phyloP scores from a whole-genome alignment of 2,888 invertebrate species.

The Notodonta dromedarius region DNA sequence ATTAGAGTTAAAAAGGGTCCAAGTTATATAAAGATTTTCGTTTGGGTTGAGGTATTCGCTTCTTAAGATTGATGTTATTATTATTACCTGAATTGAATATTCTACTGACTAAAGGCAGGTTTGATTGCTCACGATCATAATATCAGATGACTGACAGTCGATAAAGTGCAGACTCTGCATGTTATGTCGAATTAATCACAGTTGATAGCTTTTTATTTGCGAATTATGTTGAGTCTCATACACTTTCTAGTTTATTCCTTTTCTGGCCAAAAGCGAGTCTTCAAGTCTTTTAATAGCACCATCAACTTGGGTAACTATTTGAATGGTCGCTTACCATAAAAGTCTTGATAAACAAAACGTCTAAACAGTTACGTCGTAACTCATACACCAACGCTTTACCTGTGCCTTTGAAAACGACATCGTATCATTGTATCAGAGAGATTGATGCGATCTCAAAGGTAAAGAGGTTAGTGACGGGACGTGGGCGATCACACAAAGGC shows the following conservation, averaged over 20 bases:
- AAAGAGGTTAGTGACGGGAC: slow-evolving; percentile 29
- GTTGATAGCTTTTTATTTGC: no score
- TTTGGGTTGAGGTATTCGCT: not conserved
- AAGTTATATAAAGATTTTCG: not conserved
- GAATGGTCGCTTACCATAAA: no score
- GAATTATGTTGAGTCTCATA: no score
- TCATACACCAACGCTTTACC: slow-evolving; percentile 3
- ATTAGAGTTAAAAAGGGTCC: not conserved
- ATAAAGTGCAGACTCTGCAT: not conserved
- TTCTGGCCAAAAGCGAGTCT: no score
- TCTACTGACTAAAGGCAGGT: not conserved
- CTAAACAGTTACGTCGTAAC: slow-evolving; percentile 8
- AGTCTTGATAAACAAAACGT: not conserved
- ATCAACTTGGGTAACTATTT: no score
- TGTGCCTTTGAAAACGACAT: slow-evolving; percentile 12
- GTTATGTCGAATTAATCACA: not conserved
- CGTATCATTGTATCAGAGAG: slow-evolving; percentile 10
- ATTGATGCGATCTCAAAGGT: slow-evolving; percentile 19
- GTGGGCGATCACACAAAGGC: slow-evolving; percentile 45
- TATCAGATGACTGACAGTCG: not conserved
- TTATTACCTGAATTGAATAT: not conserved
- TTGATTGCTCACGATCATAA: not conserved
- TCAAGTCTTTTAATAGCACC: no score
- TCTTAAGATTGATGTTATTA: not conserved
- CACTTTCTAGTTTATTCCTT: no score